phyloP scores from a whole-genome alignment of 1,140 invertebrate genomes.

The Dinothrombium tinctorium region DNA sequence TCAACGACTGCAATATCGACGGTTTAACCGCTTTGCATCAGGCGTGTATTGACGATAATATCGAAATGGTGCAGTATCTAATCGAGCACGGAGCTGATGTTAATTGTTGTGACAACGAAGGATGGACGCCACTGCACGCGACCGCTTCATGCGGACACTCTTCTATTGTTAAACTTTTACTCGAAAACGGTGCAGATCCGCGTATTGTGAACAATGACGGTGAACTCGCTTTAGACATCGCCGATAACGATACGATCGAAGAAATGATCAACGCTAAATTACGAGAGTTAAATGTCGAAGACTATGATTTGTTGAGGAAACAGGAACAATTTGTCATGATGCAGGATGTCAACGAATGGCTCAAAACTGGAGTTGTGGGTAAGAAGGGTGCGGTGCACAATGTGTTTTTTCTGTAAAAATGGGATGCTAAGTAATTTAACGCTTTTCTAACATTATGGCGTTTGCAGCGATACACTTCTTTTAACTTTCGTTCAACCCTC shows the following conservation, averaged over 20 bases:
- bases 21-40: slow-evolving; percentile 88
- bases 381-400: no score
- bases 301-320: not conserved
- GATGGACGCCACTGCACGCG: slow-evolving; percentile 97
- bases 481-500: no score
- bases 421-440: no score
- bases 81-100: slow-evolving; percentile 81
- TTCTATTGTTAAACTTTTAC: slow-evolving; percentile 39
- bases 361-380: slow-evolving; percentile 4
- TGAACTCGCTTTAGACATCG: slow-evolving; percentile 78
- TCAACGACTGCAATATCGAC: slow-evolving; percentile 90
- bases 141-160: slow-evolving; percentile 41
- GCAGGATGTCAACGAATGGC: slow-evolving; percentile 24
- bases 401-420: no score
- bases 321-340: slow-evolving; percentile 39
- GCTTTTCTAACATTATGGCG: no score
- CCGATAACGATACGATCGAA: slow-evolving; percentile 46
- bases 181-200: slow-evolving; percentile 50
- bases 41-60: slow-evolving; percentile 96
- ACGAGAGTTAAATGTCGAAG: not conserved
- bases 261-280: slow-evolving; percentile 33
- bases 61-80: slow-evolving; percentile 92
- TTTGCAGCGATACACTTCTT: no score
- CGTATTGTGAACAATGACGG: slow-evolving; percentile 74
- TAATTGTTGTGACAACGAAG: slow-evolving; percentile 91